Percentiles rank a stretch among this genome's conserved stretches.
These are phyloP conservation scores for Menura novaehollandiae DNA, from an alignment of 2,113 vertebrate genomes.

Conservation along the genomic window DNA sequence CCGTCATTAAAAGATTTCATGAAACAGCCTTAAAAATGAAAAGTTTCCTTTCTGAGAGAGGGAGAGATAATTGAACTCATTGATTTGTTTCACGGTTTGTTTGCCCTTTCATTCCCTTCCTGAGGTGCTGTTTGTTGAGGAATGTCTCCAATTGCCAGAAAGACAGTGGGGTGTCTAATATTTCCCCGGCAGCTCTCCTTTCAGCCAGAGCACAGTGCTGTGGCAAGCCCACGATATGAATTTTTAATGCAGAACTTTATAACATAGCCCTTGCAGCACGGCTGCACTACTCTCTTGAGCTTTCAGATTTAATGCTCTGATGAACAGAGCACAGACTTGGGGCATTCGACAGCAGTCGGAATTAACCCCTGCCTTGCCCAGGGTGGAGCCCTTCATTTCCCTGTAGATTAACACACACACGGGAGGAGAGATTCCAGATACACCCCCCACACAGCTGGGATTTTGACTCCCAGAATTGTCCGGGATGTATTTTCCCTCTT, in stretches of 20 bases:
- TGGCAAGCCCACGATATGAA: slow-evolving; percentile 86
- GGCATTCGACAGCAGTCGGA: slow-evolving; percentile 62
- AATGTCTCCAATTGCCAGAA: slow-evolving; percentile 81
- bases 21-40: slow-evolving; percentile 66
- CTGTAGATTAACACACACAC: background rate
- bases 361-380: slow-evolving; percentile 72
- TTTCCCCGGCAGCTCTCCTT: slow-evolving; percentile 76
- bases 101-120: slow-evolving; percentile 76
- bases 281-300: slow-evolving; percentile 77
- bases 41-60: slow-evolving; percentile 70
- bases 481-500: background rate
- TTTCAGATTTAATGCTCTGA: slow-evolving; percentile 81
- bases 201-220: slow-evolving; percentile 76
- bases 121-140: slow-evolving; percentile 78
- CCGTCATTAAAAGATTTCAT: slow-evolving; percentile 52
- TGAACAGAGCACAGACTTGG: slow-evolving; percentile 75
- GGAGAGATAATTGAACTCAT: slow-evolving; percentile 78
- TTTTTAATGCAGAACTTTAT: slow-evolving; percentile 93
- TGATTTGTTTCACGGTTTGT: slow-evolving; percentile 82
- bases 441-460: background rate
- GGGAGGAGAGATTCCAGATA: background rate
- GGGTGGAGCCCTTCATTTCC: slow-evolving; percentile 22
- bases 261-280: slow-evolving; percentile 76
- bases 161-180: slow-evolving; percentile 77
- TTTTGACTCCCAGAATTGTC: background rate